phyloP scores from a whole-genome alignment of 2,888 invertebrate genomes.

The Zelleria hepariella region DNA sequence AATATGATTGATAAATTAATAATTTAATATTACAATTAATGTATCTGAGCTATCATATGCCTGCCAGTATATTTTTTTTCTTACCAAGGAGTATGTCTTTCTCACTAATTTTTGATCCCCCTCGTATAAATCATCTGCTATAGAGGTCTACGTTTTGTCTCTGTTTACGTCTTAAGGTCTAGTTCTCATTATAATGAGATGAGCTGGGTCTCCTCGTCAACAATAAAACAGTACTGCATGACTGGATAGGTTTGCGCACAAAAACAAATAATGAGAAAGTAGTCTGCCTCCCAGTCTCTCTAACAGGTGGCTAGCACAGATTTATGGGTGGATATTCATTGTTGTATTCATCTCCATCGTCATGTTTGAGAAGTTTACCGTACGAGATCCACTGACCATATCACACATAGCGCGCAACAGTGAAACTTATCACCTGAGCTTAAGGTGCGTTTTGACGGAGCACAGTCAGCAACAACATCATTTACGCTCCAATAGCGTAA shows the following conservation, averaged over 20 bases:
- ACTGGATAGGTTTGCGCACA: neutral
- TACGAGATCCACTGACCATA: slow-evolving; percentile 39
- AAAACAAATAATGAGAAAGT: neutral
- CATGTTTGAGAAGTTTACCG: slow-evolving; percentile 35
- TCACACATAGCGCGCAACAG: slow-evolving; percentile 5
- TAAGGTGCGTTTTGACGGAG: neutral
- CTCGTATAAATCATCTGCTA: too few relatives aligned
- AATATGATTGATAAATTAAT: too few relatives aligned
- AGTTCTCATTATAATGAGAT: neutral
- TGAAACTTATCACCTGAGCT: slow-evolving; percentile 6
- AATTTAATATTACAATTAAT: too few relatives aligned
- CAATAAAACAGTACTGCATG: neutral
- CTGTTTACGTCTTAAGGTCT: neutral
- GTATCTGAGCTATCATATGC: too few relatives aligned
- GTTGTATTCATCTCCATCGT: slow-evolving; percentile 22
- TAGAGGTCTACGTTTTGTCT: too few relatives aligned
- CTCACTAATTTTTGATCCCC: too few relatives aligned
- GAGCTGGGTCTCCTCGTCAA: neutral
- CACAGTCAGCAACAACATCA: neutral
- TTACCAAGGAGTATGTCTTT: too few relatives aligned
- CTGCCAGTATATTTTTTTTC: too few relatives aligned
- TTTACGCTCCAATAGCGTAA: slow-evolving; percentile 27
- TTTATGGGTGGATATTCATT: neutral
- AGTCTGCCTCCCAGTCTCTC: neutral
- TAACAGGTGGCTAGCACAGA: neutral